Evolutionary conservation across 2,888 invertebrate genomes (phyloP), one percentile per base, ranked within the genome.

Genomic region (Andrena praecox): DNA sequence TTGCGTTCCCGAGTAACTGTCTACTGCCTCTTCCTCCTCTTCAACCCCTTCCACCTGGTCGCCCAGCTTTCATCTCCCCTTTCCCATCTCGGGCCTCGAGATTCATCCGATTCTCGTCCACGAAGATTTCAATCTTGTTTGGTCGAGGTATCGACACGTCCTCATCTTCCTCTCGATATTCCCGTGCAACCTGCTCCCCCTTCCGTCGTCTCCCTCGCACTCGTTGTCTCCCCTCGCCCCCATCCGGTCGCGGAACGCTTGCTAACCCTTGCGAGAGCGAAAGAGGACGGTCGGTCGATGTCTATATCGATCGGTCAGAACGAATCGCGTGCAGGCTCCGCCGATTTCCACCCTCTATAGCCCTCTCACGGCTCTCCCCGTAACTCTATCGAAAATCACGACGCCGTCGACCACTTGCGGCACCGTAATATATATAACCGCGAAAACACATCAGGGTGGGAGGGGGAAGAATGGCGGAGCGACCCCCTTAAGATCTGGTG

Each of bases 71-170:
- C 91, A 89, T 89, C 86, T 85, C 86, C 85, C 83, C 84, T 87
- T 86, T 89, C 87, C 87, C 88, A 89, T 89, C 86, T 86, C 81
- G 75, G 72, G 80, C 78, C 80, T 68, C 78, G 73, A 80, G 85
- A 85, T 85, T 90, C 90, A 90, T 91, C 89, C 89, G 87, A 90
- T 90, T 89, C 89, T 88, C 88, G 85, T 89, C 84, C 87, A 84
- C 87, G 80, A 88, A 91, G 90, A 91, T 91, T 92, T 91, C 91
- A 91, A 92, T 92, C 91, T 92, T 91, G 88, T 91, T 92, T 90
- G 87, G 87, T 68, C 89, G 87, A 87, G 80, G 86, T 89, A 89
- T 88, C 86, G 86, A 87, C 89, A 88, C 89, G 84, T 88, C 71
- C 82, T 86, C 85, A 85, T 91, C 86, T 86, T 79, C 73, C 76